Conservation (phyloP, 2,888 invertebrate genomes). For the Drosophila silvestris region DNA sequence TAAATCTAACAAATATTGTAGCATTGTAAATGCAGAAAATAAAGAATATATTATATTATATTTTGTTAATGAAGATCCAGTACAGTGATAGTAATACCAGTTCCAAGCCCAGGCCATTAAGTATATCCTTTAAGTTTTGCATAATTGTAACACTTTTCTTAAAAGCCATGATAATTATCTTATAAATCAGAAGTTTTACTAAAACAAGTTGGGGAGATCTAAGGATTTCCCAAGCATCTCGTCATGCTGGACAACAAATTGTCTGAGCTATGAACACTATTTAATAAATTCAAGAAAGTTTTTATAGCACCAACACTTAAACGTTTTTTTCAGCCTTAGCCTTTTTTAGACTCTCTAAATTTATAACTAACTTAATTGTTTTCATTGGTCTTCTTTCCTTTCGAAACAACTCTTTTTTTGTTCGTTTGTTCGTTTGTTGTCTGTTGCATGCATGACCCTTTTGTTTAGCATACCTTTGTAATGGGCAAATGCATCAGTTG, state of each 20-base stretch:
- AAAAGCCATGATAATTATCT: not conserved
- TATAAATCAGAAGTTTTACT: not conserved
- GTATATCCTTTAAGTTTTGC: not conserved
- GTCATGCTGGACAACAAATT: not conserved
- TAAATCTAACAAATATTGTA: not conserved
- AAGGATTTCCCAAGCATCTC: not conserved
- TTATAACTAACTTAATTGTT: not conserved
- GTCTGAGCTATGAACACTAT: not conserved
- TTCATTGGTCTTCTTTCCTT: not conserved
- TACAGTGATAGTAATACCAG: not conserved
- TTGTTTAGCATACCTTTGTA: conserved; percentile 16
- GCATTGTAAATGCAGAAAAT: not conserved
- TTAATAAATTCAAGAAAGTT: not conserved
- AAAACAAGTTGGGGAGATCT: not conserved
- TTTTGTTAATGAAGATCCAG: not conserved
- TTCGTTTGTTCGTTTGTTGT: not conserved
- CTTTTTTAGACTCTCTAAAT: not conserved
- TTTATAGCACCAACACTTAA: not conserved
- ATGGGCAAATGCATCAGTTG: conserved; percentile 24
- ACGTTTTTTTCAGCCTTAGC: not conserved
- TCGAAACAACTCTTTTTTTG: not conserved
- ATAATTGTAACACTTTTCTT: not conserved
- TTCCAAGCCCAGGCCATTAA: not conserved
- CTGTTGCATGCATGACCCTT: conserved; percentile 17
- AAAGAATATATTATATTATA: not conserved